A percentile compares a stretch with the other conserved stretches of the same genome.
Conservation (phyloP, 92 coral and sea anemone species). For the Umimayanthus kanabou region DNA sequence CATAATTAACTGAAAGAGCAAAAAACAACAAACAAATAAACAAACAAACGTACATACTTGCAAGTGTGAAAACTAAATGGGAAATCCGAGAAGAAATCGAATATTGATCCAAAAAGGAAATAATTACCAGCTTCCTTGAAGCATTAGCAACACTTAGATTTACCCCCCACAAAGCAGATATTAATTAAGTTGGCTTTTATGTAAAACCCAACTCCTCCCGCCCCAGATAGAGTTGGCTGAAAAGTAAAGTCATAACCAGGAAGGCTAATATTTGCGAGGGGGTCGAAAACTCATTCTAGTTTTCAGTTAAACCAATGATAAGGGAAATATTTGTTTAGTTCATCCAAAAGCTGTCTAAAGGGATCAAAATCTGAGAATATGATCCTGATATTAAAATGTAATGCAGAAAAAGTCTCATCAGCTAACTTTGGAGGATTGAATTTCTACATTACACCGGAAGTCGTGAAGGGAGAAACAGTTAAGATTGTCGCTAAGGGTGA, state of each 20-base stretch:
- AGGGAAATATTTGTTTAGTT: constrained; percentile 31
- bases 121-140: too few species aligned
- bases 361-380: constrained; percentile 14
- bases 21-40: too few species aligned
- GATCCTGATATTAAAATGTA: constrained; percentile 28
- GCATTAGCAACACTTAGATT: too few species aligned
- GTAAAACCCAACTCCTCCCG: constrained; percentile 43
- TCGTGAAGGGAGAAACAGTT: constrained; percentile 58
- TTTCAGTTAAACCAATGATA: constrained; percentile 66
- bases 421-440: constrained; percentile 12
- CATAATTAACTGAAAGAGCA: too few species aligned
- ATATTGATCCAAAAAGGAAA: too few species aligned
- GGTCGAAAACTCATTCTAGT: constrained; percentile 54
- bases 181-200: too few species aligned
- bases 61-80: too few species aligned
- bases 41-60: too few species aligned
- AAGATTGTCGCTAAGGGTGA: constrained; percentile 34
- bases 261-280: too few species aligned
- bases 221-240: constrained; percentile 17
- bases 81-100: too few species aligned
- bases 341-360: constrained; percentile 16
- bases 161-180: too few species aligned
- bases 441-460: constrained; percentile 48
- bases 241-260: too few species aligned
- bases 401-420: not conserved